Conservation (phyloP, 2,113 vertebrate genomes). For the Numida meleagris region DNA sequence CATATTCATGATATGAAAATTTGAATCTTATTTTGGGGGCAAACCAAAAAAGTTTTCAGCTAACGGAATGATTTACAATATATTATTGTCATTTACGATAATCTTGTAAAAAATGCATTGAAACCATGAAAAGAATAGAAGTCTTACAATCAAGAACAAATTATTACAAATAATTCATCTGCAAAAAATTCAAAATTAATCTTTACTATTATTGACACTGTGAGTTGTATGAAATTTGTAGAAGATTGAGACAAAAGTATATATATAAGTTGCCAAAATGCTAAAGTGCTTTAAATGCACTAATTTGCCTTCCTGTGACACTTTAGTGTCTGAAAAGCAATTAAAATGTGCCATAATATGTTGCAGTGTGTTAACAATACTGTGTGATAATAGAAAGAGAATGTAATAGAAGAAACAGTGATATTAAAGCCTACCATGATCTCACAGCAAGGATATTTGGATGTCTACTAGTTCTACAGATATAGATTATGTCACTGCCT, state of each 20-base stretch:
- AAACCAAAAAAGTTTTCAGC: background rate
- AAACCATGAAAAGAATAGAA: background rate
- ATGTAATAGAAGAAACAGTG: background rate
- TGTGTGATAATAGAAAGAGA: background rate
- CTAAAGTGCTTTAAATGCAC: background rate
- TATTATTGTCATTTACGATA: background rate
- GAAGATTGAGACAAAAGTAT: fast-evolving
- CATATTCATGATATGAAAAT: background rate
- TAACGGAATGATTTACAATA: background rate
- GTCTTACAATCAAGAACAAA: background rate
- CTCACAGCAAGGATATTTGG: background rate
- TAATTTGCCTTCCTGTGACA: background rate
- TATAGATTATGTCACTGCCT: background rate
- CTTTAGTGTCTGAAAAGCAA: background rate
- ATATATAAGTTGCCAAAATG: background rate
- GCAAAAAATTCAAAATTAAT: background rate
- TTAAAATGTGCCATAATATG: background rate
- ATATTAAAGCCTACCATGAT: background rate
- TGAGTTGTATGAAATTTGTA: background rate
- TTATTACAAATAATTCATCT: background rate
- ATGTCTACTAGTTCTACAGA: background rate
- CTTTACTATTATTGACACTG: background rate
- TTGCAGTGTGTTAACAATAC: background rate
- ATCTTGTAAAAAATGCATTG: background rate
- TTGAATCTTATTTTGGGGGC: background rate